Evolutionary conservation across 2,888 invertebrate genomes (phyloP), one percentile per base, ranked within the genome.

Genomic region (Lordiphosa andalusiaca): DNA sequence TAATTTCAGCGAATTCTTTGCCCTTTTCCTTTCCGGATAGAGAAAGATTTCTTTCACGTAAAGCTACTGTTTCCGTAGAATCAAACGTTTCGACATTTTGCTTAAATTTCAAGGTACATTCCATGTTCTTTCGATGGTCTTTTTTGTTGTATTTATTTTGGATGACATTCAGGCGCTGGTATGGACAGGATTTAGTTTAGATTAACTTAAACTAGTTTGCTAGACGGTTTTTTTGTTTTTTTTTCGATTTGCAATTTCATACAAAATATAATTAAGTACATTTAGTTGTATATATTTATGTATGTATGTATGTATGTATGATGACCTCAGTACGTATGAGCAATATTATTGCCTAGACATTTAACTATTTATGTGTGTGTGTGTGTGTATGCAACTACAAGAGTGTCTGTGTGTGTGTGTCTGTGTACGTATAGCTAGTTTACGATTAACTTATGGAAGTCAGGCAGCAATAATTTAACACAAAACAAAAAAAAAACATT

Each of bases 271-370:
- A 40, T 53, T 25, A 36, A 46, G 23, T 42, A 42, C 40, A 49
- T 19, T 19, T 19, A 19, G 19, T 19, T 19, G 19, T 19, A 4
- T 19, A 19, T 19, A n/a, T 1, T n/a, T n/a, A n/a, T n/a, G n/a
- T n/a, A n/a, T n/a, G n/a, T 16, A 16, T 16, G 37, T 23, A 36
- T 42, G 10, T 57, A 37, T 33, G 13, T 56, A 38, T 54, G 38
- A 47, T 54, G 75, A 54, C 40, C 68, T 67, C 73, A 75, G 80
- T 76, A 57, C 70, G 65, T 73, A 73, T 80, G 73, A 73, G 76
- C 75, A 80, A 75, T 80, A 55, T 58, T 36, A 59, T 62, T 80
- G 58, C 80, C 51, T 65, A 69, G 69, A 71, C 61, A 80, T 61
- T 71, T 66, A 47, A 58, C 66, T 58, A 65, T 53, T 44, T 58